Conservation (phyloP, 1,140 invertebrate genomes). For the Cotesia vestalis region DNA sequence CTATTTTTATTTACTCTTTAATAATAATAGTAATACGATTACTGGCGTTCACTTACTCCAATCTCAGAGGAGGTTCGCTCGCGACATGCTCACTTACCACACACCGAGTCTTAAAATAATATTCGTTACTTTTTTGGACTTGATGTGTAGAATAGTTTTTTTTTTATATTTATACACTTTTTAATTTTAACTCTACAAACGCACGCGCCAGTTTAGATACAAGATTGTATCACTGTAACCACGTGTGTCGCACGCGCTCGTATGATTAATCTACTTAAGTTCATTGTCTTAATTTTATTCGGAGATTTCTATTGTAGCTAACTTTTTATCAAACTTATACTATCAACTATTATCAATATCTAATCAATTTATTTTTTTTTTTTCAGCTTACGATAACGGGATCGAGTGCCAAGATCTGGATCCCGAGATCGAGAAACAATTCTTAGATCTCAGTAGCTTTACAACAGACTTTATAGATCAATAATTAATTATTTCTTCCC, state of each 20-base stretch:
- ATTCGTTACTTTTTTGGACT: constrained; percentile 55
- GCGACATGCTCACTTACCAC: constrained; percentile 56
- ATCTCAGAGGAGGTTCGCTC: constrained; percentile 64
- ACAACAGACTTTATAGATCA: constrained; percentile 52
- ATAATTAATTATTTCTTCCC: background rate
- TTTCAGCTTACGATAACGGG: constrained; percentile 55
- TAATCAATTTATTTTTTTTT: constrained; percentile 23
- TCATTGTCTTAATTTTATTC: constrained; percentile 5
- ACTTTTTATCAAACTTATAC: constrained; percentile 36
- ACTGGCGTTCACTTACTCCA: constrained; percentile 44
- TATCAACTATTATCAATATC: constrained; percentile 31
- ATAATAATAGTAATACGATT: constrained; percentile 10
- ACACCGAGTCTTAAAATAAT: constrained; percentile 65
- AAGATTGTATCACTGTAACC: constrained; percentile 45
- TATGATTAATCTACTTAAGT: constrained; percentile 47
- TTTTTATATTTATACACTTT: constrained; percentile 2
- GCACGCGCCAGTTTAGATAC: constrained; percentile 47
- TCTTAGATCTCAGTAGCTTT: constrained; percentile 58
- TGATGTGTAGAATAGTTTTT: constrained; percentile 38
- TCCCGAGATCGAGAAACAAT: constrained; percentile 62
- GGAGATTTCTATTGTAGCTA: constrained; percentile 10
- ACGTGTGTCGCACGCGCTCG: constrained; percentile 51
- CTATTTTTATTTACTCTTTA: too few relatives aligned
- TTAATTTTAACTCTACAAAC: constrained; percentile 37
- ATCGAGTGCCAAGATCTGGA: constrained; percentile 60